These are phyloP conservation scores for Rutpela maculata DNA, from an alignment of 2,888 invertebrate species.

Conservation along the genomic window DNA sequence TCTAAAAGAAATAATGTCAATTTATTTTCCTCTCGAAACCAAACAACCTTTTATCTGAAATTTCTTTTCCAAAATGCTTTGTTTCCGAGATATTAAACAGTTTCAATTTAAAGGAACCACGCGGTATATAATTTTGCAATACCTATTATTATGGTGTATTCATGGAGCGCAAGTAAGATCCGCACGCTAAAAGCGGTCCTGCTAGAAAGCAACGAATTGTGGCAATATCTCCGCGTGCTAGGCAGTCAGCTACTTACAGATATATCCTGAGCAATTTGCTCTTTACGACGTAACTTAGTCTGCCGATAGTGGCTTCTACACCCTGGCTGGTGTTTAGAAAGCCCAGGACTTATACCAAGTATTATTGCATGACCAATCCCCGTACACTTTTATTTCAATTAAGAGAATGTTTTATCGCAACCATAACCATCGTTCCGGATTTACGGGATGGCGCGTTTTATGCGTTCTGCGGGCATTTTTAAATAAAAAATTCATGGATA, in stretches of 20 bases:
- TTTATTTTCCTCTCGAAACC: too few species aligned
- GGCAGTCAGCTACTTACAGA: constrained; percentile 66
- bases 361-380: constrained; percentile 42
- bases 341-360: constrained; percentile 20
- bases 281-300: constrained; percentile 69
- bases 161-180: not conserved
- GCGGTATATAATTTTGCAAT: too few species aligned
- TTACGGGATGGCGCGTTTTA: constrained; percentile 39
- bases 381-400: constrained; percentile 57
- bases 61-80: too few species aligned
- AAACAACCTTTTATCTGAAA: too few species aligned
- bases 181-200: not conserved
- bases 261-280: constrained; percentile 71
- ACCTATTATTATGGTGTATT: not conserved
- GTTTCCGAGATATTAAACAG: too few species aligned
- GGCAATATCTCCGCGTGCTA: constrained; percentile 68
- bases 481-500: constrained; percentile 32
- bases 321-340: constrained; percentile 20
- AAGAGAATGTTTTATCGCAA: constrained; percentile 51
- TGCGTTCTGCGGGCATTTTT: constrained; percentile 13
- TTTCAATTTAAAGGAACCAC: too few species aligned
- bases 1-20: too few species aligned
- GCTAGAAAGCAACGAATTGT: constrained; percentile 62
- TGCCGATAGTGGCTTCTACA: constrained; percentile 52
- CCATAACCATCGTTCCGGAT: constrained; percentile 47